A percentile compares a stretch with the other conserved stretches of the same genome.
Evolutionary conservation across 2,113 vertebrate genomes (phyloP).

Genomic region (Calyptomena viridis): DNA sequence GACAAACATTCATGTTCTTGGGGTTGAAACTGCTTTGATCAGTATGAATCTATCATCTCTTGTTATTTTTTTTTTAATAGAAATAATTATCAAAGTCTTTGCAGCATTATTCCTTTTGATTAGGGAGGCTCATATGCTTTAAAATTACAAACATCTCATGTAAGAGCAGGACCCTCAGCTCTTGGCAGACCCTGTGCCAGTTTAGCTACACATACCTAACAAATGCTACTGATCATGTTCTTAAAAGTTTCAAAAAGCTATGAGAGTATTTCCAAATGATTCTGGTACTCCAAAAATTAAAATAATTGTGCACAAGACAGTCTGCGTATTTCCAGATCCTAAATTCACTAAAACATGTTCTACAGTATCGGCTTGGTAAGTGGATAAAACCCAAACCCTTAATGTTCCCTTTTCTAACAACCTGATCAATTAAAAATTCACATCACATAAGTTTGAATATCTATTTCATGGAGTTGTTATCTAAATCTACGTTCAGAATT

Average conservation of each 20-base stretch:
- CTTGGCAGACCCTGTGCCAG: neutral
- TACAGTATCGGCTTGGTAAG: neutral
- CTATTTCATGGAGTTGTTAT: neutral
- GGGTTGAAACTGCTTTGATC: neutral
- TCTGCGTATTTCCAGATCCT: neutral
- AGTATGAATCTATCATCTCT: neutral
- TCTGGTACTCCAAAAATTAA: neutral
- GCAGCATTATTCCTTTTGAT: neutral
- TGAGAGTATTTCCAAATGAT: neutral
- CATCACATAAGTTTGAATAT: neutral
- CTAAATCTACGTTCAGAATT: neutral
- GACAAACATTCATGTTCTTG: neutral
- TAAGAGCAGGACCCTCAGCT: neutral
- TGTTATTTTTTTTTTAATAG: neutral
- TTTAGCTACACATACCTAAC: neutral
- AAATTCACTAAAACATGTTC: neutral
- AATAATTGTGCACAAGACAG: neutral
- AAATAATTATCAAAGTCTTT: neutral
- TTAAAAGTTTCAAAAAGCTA: neutral
- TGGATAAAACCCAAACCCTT: neutral
- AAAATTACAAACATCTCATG: neutral
- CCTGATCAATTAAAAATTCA: neutral
- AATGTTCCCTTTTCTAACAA: neutral
- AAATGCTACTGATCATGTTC: neutral
- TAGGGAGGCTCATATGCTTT: neutral